A percentile compares a stretch with the other conserved stretches of the same genome.
These are phyloP conservation scores for Globodera ellingtonae DNA, from an alignment of 1,140 invertebrate species.

Conservation along the genomic window DNA sequence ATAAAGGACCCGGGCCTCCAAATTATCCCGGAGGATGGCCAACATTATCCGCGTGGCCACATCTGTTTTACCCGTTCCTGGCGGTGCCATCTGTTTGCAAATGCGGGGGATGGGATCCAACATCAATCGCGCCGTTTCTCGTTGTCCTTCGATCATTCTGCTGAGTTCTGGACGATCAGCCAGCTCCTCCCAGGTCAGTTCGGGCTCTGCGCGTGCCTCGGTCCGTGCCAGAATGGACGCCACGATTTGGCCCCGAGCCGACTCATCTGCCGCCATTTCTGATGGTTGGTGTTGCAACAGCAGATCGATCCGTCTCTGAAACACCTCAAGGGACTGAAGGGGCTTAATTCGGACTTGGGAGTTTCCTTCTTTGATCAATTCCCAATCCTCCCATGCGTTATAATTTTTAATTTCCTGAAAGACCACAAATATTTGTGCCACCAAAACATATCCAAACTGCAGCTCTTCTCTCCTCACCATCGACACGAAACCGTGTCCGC, in stretches of 20 bases:
- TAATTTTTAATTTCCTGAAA: background rate
- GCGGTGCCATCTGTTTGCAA: background rate
- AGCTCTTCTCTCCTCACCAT: background rate
- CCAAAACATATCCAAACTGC: background rate
- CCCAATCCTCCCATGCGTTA: background rate
- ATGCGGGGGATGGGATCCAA: background rate
- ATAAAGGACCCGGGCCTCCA: background rate
- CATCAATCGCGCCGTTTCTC: background rate
- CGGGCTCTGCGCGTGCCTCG: background rate
- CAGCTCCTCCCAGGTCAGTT: background rate
- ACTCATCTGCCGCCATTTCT: background rate
- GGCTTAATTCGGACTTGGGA: background rate
- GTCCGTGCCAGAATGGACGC: background rate
- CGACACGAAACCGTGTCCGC: background rate
- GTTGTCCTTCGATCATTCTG: background rate
- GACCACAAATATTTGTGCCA: background rate
- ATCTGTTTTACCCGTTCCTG: conserved; percentile 7
- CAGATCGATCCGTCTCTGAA: background rate
- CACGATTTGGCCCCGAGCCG: background rate
- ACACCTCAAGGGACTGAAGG: background rate
- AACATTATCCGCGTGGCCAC: background rate
- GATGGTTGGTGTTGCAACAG: background rate
- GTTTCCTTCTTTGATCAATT: background rate
- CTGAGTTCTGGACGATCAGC: background rate
- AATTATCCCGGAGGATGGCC: background rate